Evolutionary conservation across 2,888 invertebrate genomes (phyloP).

Genomic region (Nephrocerus scutellatus): DNA sequence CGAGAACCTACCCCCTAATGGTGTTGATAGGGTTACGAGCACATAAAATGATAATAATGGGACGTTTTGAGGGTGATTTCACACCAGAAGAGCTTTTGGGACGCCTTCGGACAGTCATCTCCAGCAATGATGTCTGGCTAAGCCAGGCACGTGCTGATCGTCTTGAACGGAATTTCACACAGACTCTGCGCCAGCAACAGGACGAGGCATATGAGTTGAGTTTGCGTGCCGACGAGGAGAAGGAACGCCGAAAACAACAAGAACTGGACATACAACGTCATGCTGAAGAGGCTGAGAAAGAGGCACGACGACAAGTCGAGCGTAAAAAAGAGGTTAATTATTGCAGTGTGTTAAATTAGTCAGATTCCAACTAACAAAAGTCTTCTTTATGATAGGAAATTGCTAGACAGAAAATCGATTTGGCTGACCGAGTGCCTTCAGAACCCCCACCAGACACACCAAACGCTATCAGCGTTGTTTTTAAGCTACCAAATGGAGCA

Average conservation of each 20-base stretch:
- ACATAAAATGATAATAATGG: conserved; percentile 88
- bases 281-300: conserved; percentile 50
- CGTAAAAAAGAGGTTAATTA: conserved; percentile 45
- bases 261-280: conserved; percentile 52
- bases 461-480: conserved; percentile 73
- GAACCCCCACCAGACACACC: conserved; percentile 69
- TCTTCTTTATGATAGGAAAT: conserved; percentile 50
- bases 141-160: conserved; percentile 80
- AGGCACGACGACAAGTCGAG: conserved; percentile 51
- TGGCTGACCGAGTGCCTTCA: conserved; percentile 58
- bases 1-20: conserved; percentile 76
- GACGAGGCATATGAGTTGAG: conserved; percentile 92
- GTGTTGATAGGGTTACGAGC: conserved; percentile 85
- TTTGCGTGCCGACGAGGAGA: conserved; percentile 87
- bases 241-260: conserved; percentile 67
- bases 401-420: conserved; percentile 59
- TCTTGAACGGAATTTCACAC: conserved; percentile 75
- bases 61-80: conserved; percentile 80
- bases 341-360: neutral
- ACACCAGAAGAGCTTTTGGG: conserved; percentile 63
- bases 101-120: conserved; percentile 67
- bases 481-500: conserved; percentile 85
- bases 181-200: conserved; percentile 80
- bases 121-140: conserved; percentile 81
- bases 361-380: neutral